Base-by-base conservation (phyloP, 2,888 invertebrate species). In the Craniophora ligustri region DNA sequence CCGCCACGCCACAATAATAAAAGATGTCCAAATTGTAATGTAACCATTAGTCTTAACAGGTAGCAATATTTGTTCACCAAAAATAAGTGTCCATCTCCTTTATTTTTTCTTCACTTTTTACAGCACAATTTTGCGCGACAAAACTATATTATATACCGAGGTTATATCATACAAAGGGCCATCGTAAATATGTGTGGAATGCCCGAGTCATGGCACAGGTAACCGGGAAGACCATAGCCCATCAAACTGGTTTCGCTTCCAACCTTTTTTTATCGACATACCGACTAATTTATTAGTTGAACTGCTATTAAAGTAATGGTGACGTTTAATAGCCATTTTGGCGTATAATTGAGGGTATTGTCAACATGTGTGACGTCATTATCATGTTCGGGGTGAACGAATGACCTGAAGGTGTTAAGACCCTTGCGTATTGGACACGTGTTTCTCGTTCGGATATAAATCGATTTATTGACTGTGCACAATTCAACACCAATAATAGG, bases 141-240 rank as follows among this genome's bases (percentile, higher is more conserved):
- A 34, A 65, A 55, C 30, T 45, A 28, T 38, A 26, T n/a, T 23
- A 23, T 23, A 30, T 49, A 39, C 34, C n/a, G 34, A 10, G 57
- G 40, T 59, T 19, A 44, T 58, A 38, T 34, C 11, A 51, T 39
- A 51, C 51, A 54, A 70, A 73, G 51, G 59, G 48, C 36, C 67
- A 50, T 63, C 39, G 55, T 44, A 77, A 67, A 69, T 72, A 81
- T 80, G 67, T 64, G 46, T 60, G 72, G 82, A 82, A 82, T 82
- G 74, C 55, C 41, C 72, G 47, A 69, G 61, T 74, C 67, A 73
- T 46, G 66, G 65, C 47, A 68, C 81, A 81, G 79, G 81, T 81
- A 82, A 72, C 75, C 51, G 71, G 67, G 67, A 51, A 65, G 45
- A 58, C 48, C 32, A 58, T 53, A 31, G 36, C 23, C 50, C 50